Evolutionary conservation across 2,113 vertebrate species (phyloP), one percentile per base, ranked within the genome.

Genomic region (Montifringilla adamsi): DNA sequence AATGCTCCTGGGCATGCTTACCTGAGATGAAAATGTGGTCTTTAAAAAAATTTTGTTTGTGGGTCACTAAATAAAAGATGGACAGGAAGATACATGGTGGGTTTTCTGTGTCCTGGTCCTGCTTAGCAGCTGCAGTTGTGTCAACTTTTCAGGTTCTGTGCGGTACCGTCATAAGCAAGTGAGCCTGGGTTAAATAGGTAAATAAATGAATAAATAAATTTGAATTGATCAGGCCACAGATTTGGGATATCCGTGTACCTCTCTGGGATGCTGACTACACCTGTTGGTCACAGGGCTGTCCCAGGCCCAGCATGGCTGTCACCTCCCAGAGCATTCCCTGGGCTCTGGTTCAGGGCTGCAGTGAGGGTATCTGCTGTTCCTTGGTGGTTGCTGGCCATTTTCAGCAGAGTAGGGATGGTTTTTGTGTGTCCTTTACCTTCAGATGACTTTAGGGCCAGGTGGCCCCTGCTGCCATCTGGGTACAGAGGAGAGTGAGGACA

Each of bases 251-350:
- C 27, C 0, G 1, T 23, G 15, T 19, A 17, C 4, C 17, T 66
- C 59, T 18, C 26, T n/a, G 15, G 56, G 20, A 4, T 41, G 27
- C 55, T 58, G 11, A 27, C 24, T 26, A 16, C 3, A 2, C 16
- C 20, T 0, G 0, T 17, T 11, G 18, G 39, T 37, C 50, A 13
- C 0, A 0, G 50, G 39, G 28, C 39, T 89, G 46, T 21, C 24
- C 30, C 31, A 41, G 41, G 44, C 19, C 22, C 23, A 41, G 37
- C n/a, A 18, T 2, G 15, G 52, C 41, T 37, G 28, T 72, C 5
- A 7, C 56, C 11, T 39, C 24, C 24, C 3, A 0, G 14, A 19
- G 20, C 10, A 5, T 43, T 23, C 1, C 8, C 52, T 56, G 63
- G 26, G 16, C 13, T 62, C 47, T 63, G 58, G 15, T 24, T 21